Evolutionary conservation across 1,140 invertebrate genomes (phyloP).

Genomic region (Drosophila kohkoa): DNA sequence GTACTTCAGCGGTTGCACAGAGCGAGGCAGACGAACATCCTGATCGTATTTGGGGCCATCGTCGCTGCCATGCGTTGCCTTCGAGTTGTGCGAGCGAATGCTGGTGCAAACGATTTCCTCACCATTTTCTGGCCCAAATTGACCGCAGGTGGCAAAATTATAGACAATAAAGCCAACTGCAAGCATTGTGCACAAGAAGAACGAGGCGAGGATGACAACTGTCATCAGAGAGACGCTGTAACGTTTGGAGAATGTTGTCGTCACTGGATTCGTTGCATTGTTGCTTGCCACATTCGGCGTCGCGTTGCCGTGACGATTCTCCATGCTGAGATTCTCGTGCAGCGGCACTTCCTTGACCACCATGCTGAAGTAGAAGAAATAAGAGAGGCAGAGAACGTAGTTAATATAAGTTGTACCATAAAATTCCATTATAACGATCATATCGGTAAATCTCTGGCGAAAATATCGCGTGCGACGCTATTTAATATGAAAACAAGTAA

Average conservation of each 20-base stretch:
- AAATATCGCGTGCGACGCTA: too few species aligned
- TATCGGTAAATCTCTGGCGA: too few species aligned
- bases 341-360: slow-evolving; percentile 73
- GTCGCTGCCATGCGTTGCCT: slow-evolving; percentile 57
- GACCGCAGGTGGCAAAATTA: slow-evolving; percentile 88
- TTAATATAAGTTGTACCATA: too few species aligned
- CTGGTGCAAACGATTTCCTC: slow-evolving; percentile 84
- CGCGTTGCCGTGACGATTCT: slow-evolving; percentile 48
- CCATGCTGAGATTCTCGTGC: slow-evolving; percentile 75
- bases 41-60: slow-evolving; percentile 75
- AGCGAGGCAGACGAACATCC: slow-evolving; percentile 89
- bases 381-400: too few species aligned
- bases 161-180: slow-evolving; percentile 89
- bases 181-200: slow-evolving; percentile 75
- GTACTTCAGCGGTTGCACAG: slow-evolving; percentile 89
- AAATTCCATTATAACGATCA: too few species aligned
- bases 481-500: too few species aligned
- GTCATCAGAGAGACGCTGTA: slow-evolving; percentile 69
- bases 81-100: slow-evolving; percentile 75
- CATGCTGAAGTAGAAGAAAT: slow-evolving; percentile 27
- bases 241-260: slow-evolving; percentile 61
- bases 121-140: slow-evolving; percentile 74
- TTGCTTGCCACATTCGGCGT: slow-evolving; percentile 19
- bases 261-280: slow-evolving; percentile 21
- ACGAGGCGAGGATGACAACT: slow-evolving; percentile 64